phyloP scores from a whole-genome alignment of 2,888 invertebrate species.

The Myathropa florea region DNA sequence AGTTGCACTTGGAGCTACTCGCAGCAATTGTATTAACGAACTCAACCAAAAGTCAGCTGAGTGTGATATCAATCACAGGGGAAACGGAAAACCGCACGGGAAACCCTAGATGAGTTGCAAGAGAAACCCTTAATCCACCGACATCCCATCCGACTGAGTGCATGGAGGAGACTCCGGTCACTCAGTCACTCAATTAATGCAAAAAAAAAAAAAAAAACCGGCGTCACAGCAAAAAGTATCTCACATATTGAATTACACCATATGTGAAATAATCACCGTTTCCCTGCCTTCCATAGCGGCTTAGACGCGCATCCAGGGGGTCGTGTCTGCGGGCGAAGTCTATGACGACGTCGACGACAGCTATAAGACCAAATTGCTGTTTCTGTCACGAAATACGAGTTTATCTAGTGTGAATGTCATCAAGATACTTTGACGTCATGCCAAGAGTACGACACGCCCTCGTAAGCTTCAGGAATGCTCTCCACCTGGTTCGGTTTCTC shows the following conservation, averaged over 20 bases:
- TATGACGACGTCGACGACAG: neutral
- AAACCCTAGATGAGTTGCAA: constrained; percentile 61
- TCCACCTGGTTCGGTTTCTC: neutral
- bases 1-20: neutral
- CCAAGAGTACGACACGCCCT: constrained; percentile 53
- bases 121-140: constrained; percentile 29
- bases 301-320: constrained; percentile 1
- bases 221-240: constrained; percentile 44
- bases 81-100: constrained; percentile 31
- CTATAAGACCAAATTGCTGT: constrained; percentile 25
- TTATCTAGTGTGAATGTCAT: constrained; percentile 26
- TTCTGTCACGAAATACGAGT: constrained; percentile 5
- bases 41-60: constrained; percentile 48
- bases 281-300: constrained; percentile 41
- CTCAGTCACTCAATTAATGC: constrained; percentile 47
- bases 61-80: constrained; percentile 10
- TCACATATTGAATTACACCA: constrained; percentile 46
- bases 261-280: constrained; percentile 20
- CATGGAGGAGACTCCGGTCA: neutral
- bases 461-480: constrained; percentile 48
- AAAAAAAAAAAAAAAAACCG: constrained; percentile 27
- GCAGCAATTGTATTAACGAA: constrained; percentile 1
- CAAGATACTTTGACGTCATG: constrained; percentile 62
- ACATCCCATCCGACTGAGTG: neutral
- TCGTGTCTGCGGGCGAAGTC: constrained; percentile 9